A percentile compares a stretch with the other conserved stretches of the same genome.
phyloP scores from a whole-genome alignment of 2,888 invertebrate species.

The Cataglyphis albicans region DNA sequence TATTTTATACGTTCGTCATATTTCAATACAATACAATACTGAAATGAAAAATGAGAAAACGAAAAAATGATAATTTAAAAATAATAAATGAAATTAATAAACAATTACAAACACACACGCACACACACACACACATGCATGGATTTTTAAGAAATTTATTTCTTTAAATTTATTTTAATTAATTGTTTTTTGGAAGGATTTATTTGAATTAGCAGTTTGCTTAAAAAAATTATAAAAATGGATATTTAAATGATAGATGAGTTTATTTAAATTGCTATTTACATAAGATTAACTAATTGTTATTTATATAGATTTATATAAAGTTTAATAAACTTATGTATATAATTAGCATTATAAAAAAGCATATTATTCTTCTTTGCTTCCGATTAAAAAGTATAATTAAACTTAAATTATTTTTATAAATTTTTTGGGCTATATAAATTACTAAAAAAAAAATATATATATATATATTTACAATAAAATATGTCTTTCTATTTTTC shows the following conservation, averaged over 20 bases:
- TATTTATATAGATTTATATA: not conserved
- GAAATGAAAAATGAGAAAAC: not conserved
- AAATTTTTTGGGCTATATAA: not conserved
- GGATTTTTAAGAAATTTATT: not conserved
- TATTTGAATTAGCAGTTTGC: not conserved
- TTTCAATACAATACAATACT: not conserved
- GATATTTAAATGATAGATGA: not conserved
- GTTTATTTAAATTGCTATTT: slow-evolving; percentile 12
- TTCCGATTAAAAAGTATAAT: not conserved
- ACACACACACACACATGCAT: too few species aligned
- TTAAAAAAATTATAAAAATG: not conserved
- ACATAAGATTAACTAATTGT: not conserved
- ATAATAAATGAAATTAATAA: too few species aligned
- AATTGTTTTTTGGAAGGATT: not conserved
- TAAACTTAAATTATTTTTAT: not conserved
- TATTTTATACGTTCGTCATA: not conserved
- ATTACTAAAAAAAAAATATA: not conserved
- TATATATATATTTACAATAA: slow-evolving; percentile 28
- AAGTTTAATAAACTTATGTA: not conserved
- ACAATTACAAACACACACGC: too few species aligned
- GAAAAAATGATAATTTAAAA: too few species aligned
- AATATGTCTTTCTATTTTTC: not conserved
- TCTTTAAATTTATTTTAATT: not conserved
- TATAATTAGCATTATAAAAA: not conserved
- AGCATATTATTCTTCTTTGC: not conserved